Evolutionary conservation across 2,113 vertebrate species (phyloP).

Genomic region (Neogobius melanostomus): DNA sequence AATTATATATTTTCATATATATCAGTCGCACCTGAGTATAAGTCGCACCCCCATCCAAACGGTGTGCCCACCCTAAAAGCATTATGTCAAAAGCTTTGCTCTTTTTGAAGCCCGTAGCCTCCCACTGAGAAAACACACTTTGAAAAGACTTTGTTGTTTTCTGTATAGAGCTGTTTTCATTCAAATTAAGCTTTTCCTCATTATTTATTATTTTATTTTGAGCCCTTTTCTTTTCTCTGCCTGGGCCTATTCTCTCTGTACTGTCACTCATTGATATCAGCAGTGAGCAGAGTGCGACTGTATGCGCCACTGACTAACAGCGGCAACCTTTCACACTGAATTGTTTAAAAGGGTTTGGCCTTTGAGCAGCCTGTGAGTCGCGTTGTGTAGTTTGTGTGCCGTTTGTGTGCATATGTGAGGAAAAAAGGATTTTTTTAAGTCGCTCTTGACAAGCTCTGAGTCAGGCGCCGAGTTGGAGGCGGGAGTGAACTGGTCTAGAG

Average conservation of each 20-base stretch:
- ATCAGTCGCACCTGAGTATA: too few relatives aligned
- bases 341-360: slow-evolving; percentile 41
- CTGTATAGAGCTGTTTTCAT: slow-evolving; percentile 19
- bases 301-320: slow-evolving; percentile 38
- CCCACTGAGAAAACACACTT: slow-evolving; percentile 35
- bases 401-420: slow-evolving; percentile 7
- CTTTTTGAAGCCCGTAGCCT: slow-evolving; percentile 29
- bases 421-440: slow-evolving; percentile 29
- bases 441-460: slow-evolving; percentile 47
- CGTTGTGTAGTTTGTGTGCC: neutral
- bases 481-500: slow-evolving; percentile 35
- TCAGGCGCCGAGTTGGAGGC: slow-evolving; percentile 32
- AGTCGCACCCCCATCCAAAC: too few relatives aligned
- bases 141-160: slow-evolving; percentile 20
- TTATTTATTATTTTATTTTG: slow-evolving; percentile 46
- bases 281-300: slow-evolving; percentile 14
- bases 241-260: slow-evolving; percentile 2
- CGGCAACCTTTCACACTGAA: slow-evolving; percentile 33
- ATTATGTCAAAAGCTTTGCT: slow-evolving; percentile 2
- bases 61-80: neutral
- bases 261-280: slow-evolving; percentile 39
- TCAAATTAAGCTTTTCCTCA: slow-evolving; percentile 30
- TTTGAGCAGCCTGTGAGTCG: slow-evolving; percentile 26
- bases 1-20: too few relatives aligned
- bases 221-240: slow-evolving; percentile 16